Evolutionary conservation across 2,113 vertebrate species (phyloP).

Genomic region (Columbina picui): DNA sequence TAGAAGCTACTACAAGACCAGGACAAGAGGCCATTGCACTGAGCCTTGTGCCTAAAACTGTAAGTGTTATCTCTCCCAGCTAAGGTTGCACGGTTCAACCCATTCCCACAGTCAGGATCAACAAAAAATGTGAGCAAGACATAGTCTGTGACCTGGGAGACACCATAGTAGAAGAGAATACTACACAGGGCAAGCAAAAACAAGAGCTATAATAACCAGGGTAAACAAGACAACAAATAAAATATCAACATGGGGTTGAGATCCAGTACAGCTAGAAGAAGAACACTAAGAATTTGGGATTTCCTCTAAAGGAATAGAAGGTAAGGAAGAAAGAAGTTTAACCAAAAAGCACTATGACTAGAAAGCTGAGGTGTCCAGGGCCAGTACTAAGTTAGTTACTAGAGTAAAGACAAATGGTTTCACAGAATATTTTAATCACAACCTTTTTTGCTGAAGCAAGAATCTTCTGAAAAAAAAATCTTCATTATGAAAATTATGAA

Average conservation of each 20-base stretch:
- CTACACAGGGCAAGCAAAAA: background rate
- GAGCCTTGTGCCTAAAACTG: background rate
- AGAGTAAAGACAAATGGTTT: background rate
- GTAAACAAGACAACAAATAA: background rate
- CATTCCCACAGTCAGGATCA: fast-evolving
- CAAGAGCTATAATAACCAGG: background rate
- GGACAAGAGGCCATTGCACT: background rate
- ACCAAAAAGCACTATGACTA: background rate
- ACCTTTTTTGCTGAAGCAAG: background rate
- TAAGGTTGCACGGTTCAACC: background rate
- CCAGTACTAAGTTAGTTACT: background rate
- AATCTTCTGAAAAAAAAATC: background rate
- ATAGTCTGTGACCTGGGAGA: background rate
- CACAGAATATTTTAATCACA: background rate
- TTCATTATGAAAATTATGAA: background rate
- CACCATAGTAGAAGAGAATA: background rate
- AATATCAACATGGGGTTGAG: background rate
- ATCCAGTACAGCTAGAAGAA: background rate
- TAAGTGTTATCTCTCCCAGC: background rate
- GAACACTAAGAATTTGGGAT: background rate
- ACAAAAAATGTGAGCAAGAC: background rate
- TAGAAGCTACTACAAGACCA: background rate
- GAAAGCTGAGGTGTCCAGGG: background rate
- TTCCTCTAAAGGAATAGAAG: background rate
- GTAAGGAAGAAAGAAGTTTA: background rate